phyloP scores from a whole-genome alignment of 1,140 invertebrate genomes.

The Drosophila orosa region DNA sequence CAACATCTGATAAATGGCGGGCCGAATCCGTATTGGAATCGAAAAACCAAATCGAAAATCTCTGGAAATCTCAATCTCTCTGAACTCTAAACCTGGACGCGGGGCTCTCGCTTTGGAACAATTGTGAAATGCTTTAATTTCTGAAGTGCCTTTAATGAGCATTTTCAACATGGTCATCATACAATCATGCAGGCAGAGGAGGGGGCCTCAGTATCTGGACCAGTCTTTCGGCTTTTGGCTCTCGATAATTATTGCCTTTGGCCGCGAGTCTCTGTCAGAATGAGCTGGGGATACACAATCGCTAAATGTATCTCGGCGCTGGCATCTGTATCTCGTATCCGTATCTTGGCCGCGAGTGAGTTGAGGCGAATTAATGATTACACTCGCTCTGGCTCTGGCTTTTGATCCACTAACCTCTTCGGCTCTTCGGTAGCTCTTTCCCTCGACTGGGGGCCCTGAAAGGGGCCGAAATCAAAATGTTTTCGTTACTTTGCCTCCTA shows the following conservation, averaged over 20 bases:
- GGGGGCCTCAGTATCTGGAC: conserved; percentile 64
- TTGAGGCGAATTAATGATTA: conserved; percentile 78
- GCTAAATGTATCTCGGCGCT: conserved; percentile 60
- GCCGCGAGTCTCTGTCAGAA: conserved; percentile 54
- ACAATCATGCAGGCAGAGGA: conserved; percentile 58
- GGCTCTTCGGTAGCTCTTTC: conserved; percentile 73
- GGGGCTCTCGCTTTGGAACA: conserved; percentile 61
- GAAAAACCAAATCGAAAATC: conserved; percentile 60
- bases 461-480: conserved; percentile 82
- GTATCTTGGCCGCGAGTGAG: conserved; percentile 24
- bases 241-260: conserved; percentile 76
- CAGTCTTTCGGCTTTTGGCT: conserved; percentile 35
- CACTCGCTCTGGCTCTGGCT: conserved; percentile 42
- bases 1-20: conserved; percentile 78
- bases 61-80: conserved; percentile 46
- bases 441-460: conserved; percentile 61
- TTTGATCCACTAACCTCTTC: conserved; percentile 74
- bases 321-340: conserved; percentile 42
- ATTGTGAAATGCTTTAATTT: conserved; percentile 83
- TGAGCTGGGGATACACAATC: conserved; percentile 56
- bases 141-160: conserved; percentile 81
- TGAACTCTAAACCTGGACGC: conserved; percentile 40
- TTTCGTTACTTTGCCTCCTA: conserved; percentile 81
- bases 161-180: conserved; percentile 83
- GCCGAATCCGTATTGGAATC: conserved; percentile 48